Evolutionary conservation across 2,888 invertebrate genomes (phyloP), one percentile per base, ranked within the genome.

Genomic region (Dastarcus helophoroides): DNA sequence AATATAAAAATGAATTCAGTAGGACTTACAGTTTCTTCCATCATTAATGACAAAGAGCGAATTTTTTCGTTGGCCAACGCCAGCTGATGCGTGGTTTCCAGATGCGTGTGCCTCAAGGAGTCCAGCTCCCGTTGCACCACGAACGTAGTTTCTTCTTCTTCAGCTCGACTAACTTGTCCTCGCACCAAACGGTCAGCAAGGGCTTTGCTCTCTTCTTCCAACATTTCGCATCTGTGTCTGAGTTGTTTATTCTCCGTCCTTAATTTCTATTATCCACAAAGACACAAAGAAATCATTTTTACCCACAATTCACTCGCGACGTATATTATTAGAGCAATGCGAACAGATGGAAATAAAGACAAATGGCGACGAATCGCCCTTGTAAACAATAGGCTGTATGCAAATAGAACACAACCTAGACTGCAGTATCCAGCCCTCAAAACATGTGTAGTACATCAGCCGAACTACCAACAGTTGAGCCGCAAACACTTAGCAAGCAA

Each of bases 241-340:
- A 98, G 68, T 31, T 97, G 71, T 41, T 91, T 79, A 59, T 98
- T 98, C 65, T 98, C 98, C 41, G 94, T 90, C 38, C 95, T 70
- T 32, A 91, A 66, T 40, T 80, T 68, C 64, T 78, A 61, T n/a
- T n/a, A n/a, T n/a, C 54, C 50, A 42, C n/a, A 19, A 19, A 19
- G 6, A 19, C 24, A 24, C 6, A 7, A 6, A 24, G 8, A 10
- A 24, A 7, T n/a, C n/a, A n/a, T n/a, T n/a, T n/a, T n/a, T n/a
- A n/a, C n/a, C n/a, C n/a, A n/a, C n/a, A n/a, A n/a, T n/a, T n/a
- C n/a, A n/a, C n/a, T n/a, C n/a, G n/a, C n/a, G n/a, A n/a, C n/a
- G n/a, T n/a, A n/a, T n/a, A n/a, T n/a, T n/a, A n/a, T n/a, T n/a
- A n/a, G n/a, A n/a, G n/a, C n/a, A n/a, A n/a, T n/a, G n/a, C n/a